Evolutionary conservation across 2,113 vertebrate species (phyloP), one percentile per base, ranked within the genome.

Genomic region (Mastomys coucha): DNA sequence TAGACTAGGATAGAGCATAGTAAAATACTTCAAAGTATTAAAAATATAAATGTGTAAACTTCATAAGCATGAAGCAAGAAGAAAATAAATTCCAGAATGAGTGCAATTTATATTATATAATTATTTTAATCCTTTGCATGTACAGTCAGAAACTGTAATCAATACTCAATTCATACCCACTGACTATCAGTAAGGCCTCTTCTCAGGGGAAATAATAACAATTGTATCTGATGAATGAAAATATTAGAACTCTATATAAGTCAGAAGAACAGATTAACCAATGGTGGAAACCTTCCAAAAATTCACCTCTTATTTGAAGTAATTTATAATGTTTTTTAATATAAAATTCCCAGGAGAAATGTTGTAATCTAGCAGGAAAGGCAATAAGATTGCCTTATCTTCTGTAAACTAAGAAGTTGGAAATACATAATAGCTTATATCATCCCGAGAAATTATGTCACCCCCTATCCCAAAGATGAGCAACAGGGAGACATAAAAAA

Each of bases 171-270:
- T 90, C 22, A 91, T 39, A 86, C n/a, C 5, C 13, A 78, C 14
- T 89, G 45, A 70, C 80, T 77, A 92, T 89, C 39, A 78, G 24
- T 49, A 87, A 76, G 0, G 76, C 84, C 65, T 93, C 7, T 12
- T 42, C 13, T 90, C 24, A 90, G 49, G 14, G 56, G 10, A 60
- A 28, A 91, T 92, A 49, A 60, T 13, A 78, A 22, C 53, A 45
- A 77, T 94, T 89, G 88, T 96, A 87, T 92, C 6, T 12, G 94
- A n/a, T 77, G 80, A 90, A 88, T 89, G 84, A 84, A 95, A 78
- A 24, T 89, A 67, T 72, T 95, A 97, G 26, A 73, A 91, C 88
- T 90, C 36, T 56, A 86, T 88, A 20, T 45, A 91, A 91, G 19
- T 63, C 39, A 78, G 53, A 86, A 36, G 19, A 7, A 5, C 67